These are phyloP conservation scores for Metopia argyrocephala DNA, from an alignment of 2,888 invertebrate genomes.

Conservation along the genomic window DNA sequence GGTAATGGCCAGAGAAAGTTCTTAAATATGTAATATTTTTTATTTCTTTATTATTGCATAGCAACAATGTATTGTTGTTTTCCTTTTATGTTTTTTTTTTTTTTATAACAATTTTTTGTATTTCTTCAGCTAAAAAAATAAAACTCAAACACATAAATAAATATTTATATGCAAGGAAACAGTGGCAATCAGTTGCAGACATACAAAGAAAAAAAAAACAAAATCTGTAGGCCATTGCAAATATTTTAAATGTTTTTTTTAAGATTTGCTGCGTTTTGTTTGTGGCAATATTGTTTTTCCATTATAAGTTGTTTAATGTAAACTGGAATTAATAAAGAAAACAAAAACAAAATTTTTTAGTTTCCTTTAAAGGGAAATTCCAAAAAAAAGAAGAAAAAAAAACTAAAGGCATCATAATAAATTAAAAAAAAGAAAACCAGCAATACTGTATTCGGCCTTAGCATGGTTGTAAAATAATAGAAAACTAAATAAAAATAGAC, in stretches of 20 bases:
- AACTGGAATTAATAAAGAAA: slow-evolving; percentile 51
- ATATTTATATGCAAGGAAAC: slow-evolving; percentile 19
- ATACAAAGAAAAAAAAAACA: too few species aligned
- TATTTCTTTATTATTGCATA: slow-evolving; percentile 8
- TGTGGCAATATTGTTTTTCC: slow-evolving; percentile 15
- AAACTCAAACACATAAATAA: neutral
- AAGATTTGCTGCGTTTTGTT: slow-evolving; percentile 19
- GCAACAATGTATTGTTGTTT: slow-evolving; percentile 56
- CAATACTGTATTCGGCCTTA: neutral
- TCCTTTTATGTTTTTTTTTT: slow-evolving; percentile 18
- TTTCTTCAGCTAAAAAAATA: neutral
- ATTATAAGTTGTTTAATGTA: slow-evolving; percentile 28
- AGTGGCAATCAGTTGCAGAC: slow-evolving; percentile 28
- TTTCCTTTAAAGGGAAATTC: slow-evolving; percentile 31
- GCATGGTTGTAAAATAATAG: neutral
- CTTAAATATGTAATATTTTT: slow-evolving; percentile 8
- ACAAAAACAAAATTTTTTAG: too few species aligned
- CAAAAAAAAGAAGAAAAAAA: neutral
- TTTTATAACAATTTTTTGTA: neutral
- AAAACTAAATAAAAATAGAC: slow-evolving; percentile 6
- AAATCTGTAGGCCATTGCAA: slow-evolving; percentile 59
- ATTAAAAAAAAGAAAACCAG: slow-evolving; percentile 18
- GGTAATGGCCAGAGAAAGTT: too few species aligned
- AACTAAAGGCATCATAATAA: slow-evolving; percentile 10
- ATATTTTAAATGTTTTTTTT: slow-evolving; percentile 49